These are phyloP conservation scores for Danionella dracula DNA, from an alignment of 2,797 vertebrate species.

Conservation along the genomic window DNA sequence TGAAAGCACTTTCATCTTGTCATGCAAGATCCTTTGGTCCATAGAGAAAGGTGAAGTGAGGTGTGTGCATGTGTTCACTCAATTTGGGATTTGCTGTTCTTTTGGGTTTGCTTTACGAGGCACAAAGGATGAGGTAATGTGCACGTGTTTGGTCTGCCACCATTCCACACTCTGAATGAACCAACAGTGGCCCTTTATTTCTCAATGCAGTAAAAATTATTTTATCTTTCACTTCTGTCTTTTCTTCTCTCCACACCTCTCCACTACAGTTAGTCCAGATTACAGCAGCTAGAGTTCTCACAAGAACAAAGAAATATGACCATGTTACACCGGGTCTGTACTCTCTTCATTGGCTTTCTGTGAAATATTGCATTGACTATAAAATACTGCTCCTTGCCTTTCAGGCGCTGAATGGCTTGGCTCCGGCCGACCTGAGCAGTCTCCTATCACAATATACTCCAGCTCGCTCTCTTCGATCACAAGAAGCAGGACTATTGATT, in stretches of 20 bases:
- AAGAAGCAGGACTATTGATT: too few species aligned
- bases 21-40: constrained; percentile 49
- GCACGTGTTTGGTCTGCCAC: constrained; percentile 47
- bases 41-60: constrained; percentile 52
- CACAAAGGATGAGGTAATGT: constrained; percentile 68
- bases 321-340: too few species aligned
- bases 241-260: not conserved
- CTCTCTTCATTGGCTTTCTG: too few species aligned
- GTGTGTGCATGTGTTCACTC: constrained; percentile 43
- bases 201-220: constrained; percentile 11
- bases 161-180: constrained; percentile 43
- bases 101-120: constrained; percentile 49
- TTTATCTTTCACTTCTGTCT: not conserved
- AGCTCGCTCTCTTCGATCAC: too few species aligned
- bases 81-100: constrained; percentile 8
- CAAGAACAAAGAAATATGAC: too few species aligned
- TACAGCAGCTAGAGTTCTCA: too few species aligned
- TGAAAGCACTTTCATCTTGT: constrained; percentile 44
- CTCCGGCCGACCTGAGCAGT: too few species aligned
- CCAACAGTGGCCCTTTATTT: constrained; percentile 13
- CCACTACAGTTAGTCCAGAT: too few species aligned
- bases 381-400: too few species aligned
- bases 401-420: too few species aligned
- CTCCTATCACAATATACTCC: too few species aligned
- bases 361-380: too few species aligned